Evolutionary conservation across 2,888 invertebrate genomes (phyloP).

Genomic region (Pseudeuparius sepicola): DNA sequence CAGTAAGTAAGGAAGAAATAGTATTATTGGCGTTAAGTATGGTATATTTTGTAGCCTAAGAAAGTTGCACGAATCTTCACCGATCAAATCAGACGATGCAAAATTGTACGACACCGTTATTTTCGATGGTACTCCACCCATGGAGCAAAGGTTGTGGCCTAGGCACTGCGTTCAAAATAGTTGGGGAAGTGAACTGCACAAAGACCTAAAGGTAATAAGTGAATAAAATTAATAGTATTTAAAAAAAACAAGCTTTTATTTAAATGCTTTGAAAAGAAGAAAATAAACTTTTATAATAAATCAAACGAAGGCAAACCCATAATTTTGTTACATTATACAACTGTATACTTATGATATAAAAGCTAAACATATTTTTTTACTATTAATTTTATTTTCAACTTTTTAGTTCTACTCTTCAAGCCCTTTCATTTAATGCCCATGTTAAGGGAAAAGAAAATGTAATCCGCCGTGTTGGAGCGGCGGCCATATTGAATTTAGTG

Average conservation of each 20-base stretch:
- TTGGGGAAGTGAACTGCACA: constrained; percentile 87
- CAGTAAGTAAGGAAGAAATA: constrained; percentile 15
- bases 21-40: background rate
- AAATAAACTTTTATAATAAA: no score
- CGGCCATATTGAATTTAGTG: no score
- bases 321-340: no score
- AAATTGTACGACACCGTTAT: constrained; percentile 80
- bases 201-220: constrained; percentile 76
- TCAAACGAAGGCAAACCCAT: no score
- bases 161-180: constrained; percentile 90
- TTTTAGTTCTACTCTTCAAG: no score
- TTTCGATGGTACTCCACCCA: constrained; percentile 74
- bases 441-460: no score
- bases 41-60: constrained; percentile 33
- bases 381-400: no score
- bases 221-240: constrained; percentile 11
- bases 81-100: constrained; percentile 62
- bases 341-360: no score
- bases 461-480: no score
- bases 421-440: no score
- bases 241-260: constrained; percentile 1
- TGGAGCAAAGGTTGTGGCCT: constrained; percentile 88
- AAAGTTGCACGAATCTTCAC: constrained; percentile 57
- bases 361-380: no score
- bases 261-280: no score